Evolutionary conservation across 1,140 invertebrate species (phyloP), one percentile per base, ranked within the genome.

Genomic region (Penaeus chinensis): DNA sequence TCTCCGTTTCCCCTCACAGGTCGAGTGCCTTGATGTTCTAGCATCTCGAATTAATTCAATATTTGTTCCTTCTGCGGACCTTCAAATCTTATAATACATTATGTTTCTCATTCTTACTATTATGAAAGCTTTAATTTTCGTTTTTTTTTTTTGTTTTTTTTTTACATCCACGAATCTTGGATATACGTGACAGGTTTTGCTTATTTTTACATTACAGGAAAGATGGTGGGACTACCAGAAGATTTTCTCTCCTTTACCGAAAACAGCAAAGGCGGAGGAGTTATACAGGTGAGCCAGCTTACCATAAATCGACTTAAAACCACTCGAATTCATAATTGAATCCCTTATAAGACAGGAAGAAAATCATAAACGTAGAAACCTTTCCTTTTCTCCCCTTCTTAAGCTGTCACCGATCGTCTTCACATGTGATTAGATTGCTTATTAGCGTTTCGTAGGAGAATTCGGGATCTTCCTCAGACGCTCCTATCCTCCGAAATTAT

Each of bases 261-360:
- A 91, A 95, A 95, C 62, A 97, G 97, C 91, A 95, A 95, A 91
- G 98, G 98, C 11, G 98, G 98, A 27, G 98, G 98, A 63, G 97
- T 98, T 13, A 97, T 99, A 90, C 96, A 98, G 95, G 93, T 93
- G 91, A 91, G 74, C 13, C 54, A 13, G 24, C 8, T 16, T 54
- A 13, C 54, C 54, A 2, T 16, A 54, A 54, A 54, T 11, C 16
- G 54, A 54, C 54, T 16, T 11, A 54, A 54, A 54, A 54, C 16
- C 16, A 11, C 54, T 54, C 16, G 54, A 54, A 54, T 11, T 11
- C 16, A 16, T 11, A 54, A 2, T 54, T 16, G 54, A 54, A 54
- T 13, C 10, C 54, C 54, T 54, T 54, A 54, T 54, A 8, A 54
- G 16, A 54, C 54, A 8, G 54, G 54, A 54, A 2, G 54, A 13